These are phyloP conservation scores for Diaphora mendica DNA, from an alignment of 2,888 invertebrate genomes.

Conservation along the genomic window DNA sequence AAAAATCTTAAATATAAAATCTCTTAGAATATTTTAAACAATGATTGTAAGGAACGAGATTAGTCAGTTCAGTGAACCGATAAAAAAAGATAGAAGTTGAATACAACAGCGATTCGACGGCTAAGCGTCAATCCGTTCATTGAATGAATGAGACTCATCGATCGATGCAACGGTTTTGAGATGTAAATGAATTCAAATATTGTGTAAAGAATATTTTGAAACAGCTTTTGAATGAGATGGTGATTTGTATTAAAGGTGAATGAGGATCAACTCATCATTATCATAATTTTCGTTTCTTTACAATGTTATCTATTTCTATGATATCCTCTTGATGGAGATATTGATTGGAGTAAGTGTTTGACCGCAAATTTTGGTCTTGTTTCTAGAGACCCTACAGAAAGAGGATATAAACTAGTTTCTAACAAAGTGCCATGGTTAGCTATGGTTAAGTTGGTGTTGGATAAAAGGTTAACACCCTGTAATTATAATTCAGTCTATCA, in stretches of 20 bases:
- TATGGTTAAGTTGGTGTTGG: too few relatives aligned
- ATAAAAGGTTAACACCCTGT: too few relatives aligned
- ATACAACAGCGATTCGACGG: slow-evolving; percentile 31
- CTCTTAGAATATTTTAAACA: slow-evolving; percentile 8
- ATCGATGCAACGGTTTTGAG: slow-evolving; percentile 1
- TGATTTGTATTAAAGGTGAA: neutral
- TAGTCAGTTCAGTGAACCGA: slow-evolving; percentile 41
- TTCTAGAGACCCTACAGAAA: neutral
- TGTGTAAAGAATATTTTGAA: slow-evolving; percentile 6
- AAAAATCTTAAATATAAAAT: neutral
- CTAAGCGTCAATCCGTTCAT: slow-evolving; percentile 34
- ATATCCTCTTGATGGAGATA: too few relatives aligned
- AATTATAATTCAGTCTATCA: neutral
- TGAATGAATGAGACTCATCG: slow-evolving; percentile 9
- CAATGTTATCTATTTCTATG: too few relatives aligned
- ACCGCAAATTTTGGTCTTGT: too few relatives aligned
- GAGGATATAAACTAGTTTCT: neutral
- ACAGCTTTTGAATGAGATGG: neutral
- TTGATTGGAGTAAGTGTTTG: too few relatives aligned
- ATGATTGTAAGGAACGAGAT: slow-evolving; percentile 43
- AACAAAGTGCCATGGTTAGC: neutral
- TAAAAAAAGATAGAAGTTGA: slow-evolving; percentile 25
- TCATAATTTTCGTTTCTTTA: neutral
- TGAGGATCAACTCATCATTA: neutral
- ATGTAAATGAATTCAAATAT: slow-evolving; percentile 6